Evolutionary conservation across 2,888 invertebrate genomes (phyloP), one percentile per base, ranked within the genome.

Genomic region (Philopedon plagiatum): DNA sequence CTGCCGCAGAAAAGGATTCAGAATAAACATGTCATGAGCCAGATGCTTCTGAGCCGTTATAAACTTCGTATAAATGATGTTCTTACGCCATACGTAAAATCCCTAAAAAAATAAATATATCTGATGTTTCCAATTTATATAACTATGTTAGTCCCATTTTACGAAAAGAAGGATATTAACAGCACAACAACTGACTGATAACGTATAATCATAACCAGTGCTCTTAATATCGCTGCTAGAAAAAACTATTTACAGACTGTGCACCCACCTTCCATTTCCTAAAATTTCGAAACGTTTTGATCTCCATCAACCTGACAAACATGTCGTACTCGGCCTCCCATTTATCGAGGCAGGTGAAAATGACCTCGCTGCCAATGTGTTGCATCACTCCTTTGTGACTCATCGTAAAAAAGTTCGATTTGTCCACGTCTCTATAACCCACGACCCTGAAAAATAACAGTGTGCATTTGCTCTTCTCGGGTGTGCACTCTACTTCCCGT

Each of bases 291-390:
- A 94, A 93, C 54, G 90, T 89, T 76, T 90, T 91, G 51, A 93
- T 92, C 87, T 90, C 89, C 75, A 92, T 91, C n/a, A 96, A 87
- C 81, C 92, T 89, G 41, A 91, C 88, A 81, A 94, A 96, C 83
- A 91, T 91, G n/a, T 89, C 89, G 80, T 94, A 95, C 81, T 96
- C 95, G 70, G 90, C 90, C 81, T 94, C 93, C 95, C 95, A 96
- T 73, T 91, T 88, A 18, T 91, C 88, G 5, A 96, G 86, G 8
- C 92, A 89, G 0, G 94, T 94, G 81, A 94, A 96, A 11, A 91
- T 90, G 84, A 93, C 92, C 82, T 95, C 95, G 64, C 89, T 90
- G 11, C 88, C 83, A 62, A 87, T 89, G 83, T 90, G 92, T 79
- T 93, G 92, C n/a, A 94, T 92, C 0, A 96, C 94, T 0, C 96